Evolutionary conservation across 64 coral and sea anemone genomes (phyloP).

Genomic region (Orbicella faveolata): DNA sequence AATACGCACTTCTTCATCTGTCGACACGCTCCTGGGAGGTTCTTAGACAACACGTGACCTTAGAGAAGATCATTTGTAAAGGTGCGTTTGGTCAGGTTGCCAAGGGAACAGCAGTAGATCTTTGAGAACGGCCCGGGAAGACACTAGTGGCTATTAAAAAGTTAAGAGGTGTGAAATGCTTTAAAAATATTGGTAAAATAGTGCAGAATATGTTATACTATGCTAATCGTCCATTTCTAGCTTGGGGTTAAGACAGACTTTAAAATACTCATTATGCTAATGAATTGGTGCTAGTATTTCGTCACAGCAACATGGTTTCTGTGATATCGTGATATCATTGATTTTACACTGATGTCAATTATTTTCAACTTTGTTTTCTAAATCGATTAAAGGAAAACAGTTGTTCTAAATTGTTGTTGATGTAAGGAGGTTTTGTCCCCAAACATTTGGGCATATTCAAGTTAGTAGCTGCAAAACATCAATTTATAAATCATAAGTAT

Average conservation of each 20-base stretch:
- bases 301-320: no score
- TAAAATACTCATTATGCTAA: no score
- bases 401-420: no score
- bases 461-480: no score
- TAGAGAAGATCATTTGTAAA: constrained; percentile 49
- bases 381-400: no score
- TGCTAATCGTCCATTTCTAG: neutral
- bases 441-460: no score
- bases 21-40: constrained; percentile 8
- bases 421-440: no score
- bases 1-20: neutral
- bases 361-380: no score
- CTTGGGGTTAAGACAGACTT: neutral
- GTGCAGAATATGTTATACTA: neutral
- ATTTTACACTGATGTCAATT: no score
- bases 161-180: constrained; percentile 31
- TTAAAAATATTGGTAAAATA: neutral
- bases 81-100: constrained; percentile 63
- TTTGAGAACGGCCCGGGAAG: neutral
- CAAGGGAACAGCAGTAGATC: constrained; percentile 18
- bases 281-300: no score
- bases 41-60: neutral
- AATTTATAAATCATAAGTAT: neutral
- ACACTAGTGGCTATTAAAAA: constrained; percentile 47
- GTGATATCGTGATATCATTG: no score